Evolutionary conservation across 2,888 invertebrate genomes (phyloP).

Genomic region (Plagiodera versicolora): DNA sequence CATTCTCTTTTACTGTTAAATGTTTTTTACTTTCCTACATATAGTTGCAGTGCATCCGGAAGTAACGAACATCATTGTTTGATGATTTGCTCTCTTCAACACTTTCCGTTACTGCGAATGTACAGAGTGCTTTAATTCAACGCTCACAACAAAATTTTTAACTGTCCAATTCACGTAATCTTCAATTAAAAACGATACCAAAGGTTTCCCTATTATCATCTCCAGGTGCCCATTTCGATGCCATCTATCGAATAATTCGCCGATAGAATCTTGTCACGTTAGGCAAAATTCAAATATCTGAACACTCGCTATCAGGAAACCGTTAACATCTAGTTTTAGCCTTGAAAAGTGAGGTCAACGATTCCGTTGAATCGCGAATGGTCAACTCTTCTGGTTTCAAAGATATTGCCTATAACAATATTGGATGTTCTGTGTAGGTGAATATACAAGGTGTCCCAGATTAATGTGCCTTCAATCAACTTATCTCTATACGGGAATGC

Average conservation of each 20-base stretch:
- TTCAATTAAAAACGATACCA: no score
- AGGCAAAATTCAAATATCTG: background rate
- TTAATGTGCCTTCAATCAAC: no score
- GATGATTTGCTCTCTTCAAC: conserved; percentile 34
- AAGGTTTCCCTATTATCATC: background rate
- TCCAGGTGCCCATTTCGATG: background rate
- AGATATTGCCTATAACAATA: background rate
- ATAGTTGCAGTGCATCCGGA: conserved; percentile 34
- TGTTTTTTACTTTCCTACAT: conserved; percentile 38
- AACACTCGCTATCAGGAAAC: conserved; percentile 3
- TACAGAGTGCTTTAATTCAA: background rate
- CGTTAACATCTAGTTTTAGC: conserved; percentile 12
- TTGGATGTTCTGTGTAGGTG: background rate
- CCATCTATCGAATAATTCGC: background rate
- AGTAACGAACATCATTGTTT: conserved; percentile 34
- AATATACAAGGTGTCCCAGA: background rate
- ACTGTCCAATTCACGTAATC: background rate
- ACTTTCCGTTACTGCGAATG: conserved; percentile 33
- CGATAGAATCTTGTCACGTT: background rate
- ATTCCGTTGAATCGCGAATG: background rate
- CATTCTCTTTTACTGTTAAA: conserved; percentile 41
- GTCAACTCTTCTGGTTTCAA: background rate
- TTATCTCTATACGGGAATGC: no score
- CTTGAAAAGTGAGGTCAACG: conserved; percentile 14
- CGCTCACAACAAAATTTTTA: background rate